Percentiles rank a stretch among this genome's conserved stretches.
phyloP scores from a whole-genome alignment of 2,888 invertebrate genomes.

The Bellardia bayeri region DNA sequence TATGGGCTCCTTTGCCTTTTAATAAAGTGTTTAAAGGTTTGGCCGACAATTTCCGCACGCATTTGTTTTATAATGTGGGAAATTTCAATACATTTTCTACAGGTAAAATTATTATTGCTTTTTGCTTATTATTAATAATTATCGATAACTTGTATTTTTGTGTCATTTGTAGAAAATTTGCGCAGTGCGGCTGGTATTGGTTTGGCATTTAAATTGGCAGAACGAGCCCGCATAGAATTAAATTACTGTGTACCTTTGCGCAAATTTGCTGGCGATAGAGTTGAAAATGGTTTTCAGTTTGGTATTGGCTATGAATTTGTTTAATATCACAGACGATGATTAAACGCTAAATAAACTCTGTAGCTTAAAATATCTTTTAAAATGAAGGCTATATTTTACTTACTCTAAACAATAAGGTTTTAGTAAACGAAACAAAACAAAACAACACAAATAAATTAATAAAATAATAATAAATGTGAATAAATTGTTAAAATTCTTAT shows the following conservation, averaged over 20 bases:
- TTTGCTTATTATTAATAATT: background rate
- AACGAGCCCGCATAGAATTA: constrained; percentile 95
- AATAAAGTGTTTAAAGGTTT: constrained; percentile 91
- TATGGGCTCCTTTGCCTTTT: constrained; percentile 96
- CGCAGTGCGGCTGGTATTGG: constrained; percentile 93
- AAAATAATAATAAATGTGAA: background rate
- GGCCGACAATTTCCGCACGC: constrained; percentile 93
- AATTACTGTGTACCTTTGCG: constrained; percentile 95
- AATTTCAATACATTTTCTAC: constrained; percentile 87
- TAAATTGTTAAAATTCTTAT: constrained; percentile 9
- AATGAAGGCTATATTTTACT: constrained; percentile 43
- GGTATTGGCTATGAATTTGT: constrained; percentile 93
- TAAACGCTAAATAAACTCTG: background rate
- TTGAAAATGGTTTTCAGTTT: constrained; percentile 91
- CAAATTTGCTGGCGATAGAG: constrained; percentile 87
- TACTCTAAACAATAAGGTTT: background rate
- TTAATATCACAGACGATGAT: constrained; percentile 81
- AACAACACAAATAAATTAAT: background rate
- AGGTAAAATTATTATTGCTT: constrained; percentile 75
- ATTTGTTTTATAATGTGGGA: constrained; percentile 95
- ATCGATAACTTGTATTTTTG: background rate
- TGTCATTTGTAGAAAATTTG: constrained; percentile 83
- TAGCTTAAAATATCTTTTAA: background rate
- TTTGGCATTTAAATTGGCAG: constrained; percentile 92
- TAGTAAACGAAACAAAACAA: constrained; percentile 17